Evolutionary conservation across 92 coral and sea anemone species (phyloP).

Genomic region (Palythoa grandiflora): DNA sequence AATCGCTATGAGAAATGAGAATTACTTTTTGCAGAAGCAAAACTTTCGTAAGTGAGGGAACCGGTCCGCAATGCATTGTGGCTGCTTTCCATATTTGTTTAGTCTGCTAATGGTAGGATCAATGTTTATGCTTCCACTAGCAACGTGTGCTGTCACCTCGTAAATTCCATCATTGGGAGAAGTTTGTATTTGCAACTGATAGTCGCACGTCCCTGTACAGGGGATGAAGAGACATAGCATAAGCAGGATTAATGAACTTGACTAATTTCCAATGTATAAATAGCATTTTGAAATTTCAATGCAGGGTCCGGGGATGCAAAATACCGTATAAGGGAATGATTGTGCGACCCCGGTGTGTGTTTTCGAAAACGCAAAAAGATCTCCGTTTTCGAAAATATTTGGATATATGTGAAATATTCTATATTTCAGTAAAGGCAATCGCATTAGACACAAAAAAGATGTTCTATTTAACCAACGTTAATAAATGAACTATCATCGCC

Average conservation of each 20-base stretch:
- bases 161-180: conserved; percentile 65
- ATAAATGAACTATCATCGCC: no score
- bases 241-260: neutral
- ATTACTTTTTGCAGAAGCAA: conserved; percentile 27
- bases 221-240: neutral
- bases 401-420: no score
- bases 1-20: no score
- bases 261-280: neutral
- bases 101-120: conserved; percentile 68
- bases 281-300: no score
- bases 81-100: conserved; percentile 65
- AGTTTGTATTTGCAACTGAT: conserved; percentile 65
- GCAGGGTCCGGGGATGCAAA: no score
- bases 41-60: conserved; percentile 41
- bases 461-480: neutral
- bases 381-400: no score
- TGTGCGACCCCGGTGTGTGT: no score
- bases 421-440: no score
- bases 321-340: no score
- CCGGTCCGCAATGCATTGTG: conserved; percentile 64
- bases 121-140: conserved; percentile 50
- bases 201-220: conserved; percentile 59
- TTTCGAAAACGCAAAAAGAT: no score
- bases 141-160: conserved; percentile 71
- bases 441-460: neutral